phyloP scores from a whole-genome alignment of 1,140 invertebrate species.

The Choristoneura fumiferana region DNA sequence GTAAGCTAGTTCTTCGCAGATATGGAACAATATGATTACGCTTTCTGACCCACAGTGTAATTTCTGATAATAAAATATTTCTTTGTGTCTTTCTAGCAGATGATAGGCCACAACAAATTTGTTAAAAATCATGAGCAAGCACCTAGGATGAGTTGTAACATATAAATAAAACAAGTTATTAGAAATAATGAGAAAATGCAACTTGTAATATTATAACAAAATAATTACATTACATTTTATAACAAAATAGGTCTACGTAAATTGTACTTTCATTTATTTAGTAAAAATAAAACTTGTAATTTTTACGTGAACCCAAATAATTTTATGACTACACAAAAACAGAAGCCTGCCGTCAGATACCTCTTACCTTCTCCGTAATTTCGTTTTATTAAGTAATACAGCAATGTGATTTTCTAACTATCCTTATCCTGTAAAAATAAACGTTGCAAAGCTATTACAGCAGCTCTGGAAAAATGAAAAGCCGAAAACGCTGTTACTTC shows the following conservation, averaged over 20 bases:
- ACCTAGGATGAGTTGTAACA: too few relatives aligned
- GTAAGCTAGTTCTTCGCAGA: not conserved
- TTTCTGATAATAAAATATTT: too few relatives aligned
- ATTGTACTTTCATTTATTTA: not conserved
- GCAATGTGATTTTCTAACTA: slow-evolving; percentile 74
- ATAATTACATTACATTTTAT: slow-evolving; percentile 10
- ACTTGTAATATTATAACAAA: slow-evolving; percentile 7
- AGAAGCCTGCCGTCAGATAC: slow-evolving; percentile 39
- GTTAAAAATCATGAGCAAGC: too few relatives aligned
- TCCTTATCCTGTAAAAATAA: slow-evolving; percentile 63
- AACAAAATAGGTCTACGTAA: slow-evolving; percentile 11
- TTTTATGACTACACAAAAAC: slow-evolving; percentile 29
- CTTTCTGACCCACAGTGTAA: not conserved
- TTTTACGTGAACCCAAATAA: not conserved
- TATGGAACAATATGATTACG: not conserved
- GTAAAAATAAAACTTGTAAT: not conserved
- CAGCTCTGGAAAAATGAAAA: not conserved
- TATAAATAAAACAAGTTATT: slow-evolving; percentile 9
- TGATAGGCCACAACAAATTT: too few relatives aligned
- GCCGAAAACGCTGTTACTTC: slow-evolving; percentile 2
- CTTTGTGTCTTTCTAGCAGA: too few relatives aligned
- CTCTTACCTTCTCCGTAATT: slow-evolving; percentile 47
- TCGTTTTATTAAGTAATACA: slow-evolving; percentile 55
- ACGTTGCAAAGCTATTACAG: slow-evolving; percentile 20
- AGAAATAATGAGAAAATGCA: not conserved